These are phyloP conservation scores for Drosophila dives DNA, from an alignment of 2,888 invertebrate species.

Conservation along the genomic window DNA sequence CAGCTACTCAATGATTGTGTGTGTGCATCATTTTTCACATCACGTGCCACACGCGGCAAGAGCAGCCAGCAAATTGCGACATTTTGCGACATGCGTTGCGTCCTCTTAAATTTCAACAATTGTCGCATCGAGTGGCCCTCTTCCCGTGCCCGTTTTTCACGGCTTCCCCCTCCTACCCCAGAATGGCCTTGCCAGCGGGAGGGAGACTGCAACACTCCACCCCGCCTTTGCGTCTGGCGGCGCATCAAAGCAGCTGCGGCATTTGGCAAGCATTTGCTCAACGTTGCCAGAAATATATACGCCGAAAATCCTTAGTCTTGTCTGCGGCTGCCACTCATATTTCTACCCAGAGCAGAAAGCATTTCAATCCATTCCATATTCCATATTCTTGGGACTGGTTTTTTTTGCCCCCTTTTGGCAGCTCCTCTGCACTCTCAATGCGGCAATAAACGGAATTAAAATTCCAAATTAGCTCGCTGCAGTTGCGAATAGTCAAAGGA, in stretches of 20 bases:
- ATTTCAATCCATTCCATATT: conserved; percentile 18
- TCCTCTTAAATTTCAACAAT: conserved; percentile 77
- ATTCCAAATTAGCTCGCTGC: conserved; percentile 72
- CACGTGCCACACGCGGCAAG: conserved; percentile 78
- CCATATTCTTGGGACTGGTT: conserved; percentile 21
- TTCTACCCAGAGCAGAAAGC: conserved; percentile 23
- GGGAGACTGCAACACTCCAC: conserved; percentile 15
- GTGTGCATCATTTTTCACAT: conserved; percentile 75
- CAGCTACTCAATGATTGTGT: conserved; percentile 25
- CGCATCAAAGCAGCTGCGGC: conserved; percentile 70
- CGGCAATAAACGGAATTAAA: conserved; percentile 78
- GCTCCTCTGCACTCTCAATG: conserved; percentile 54
- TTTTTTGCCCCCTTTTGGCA: conserved; percentile 54
- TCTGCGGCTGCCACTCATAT: conserved; percentile 59
- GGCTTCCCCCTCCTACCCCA: conserved; percentile 2
- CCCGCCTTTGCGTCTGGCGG: conserved; percentile 25
- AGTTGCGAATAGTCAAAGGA: conserved; percentile 46
- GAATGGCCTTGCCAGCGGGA: conserved; percentile 19
- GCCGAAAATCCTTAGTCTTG: conserved; percentile 44
- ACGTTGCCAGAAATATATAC: conserved; percentile 41
- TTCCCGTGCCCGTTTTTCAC: neutral
- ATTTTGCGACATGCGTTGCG: conserved; percentile 76
- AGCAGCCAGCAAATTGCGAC: conserved; percentile 65
- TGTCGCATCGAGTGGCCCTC: conserved; percentile 55
- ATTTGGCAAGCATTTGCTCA: conserved; percentile 49